These are phyloP conservation scores for Babylonia areolata DNA, from an alignment of 1,140 invertebrate genomes.

Conservation along the genomic window DNA sequence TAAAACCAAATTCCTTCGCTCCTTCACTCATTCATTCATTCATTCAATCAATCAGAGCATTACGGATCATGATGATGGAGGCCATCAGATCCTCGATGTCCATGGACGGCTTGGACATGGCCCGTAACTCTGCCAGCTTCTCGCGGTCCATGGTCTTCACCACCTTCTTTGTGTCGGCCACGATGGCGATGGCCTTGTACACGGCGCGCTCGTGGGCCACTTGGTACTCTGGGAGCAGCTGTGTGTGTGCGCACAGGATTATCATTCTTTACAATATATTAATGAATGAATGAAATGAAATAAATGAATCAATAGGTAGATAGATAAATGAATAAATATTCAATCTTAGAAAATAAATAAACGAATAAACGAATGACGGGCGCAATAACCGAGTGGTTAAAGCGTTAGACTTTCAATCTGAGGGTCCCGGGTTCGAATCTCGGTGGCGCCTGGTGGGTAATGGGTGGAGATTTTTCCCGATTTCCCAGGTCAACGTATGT, in stretches of 20 bases:
- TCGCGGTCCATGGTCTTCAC: slow-evolving; percentile 74
- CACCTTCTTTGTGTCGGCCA: slow-evolving; percentile 75
- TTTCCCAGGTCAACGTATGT: too few relatives aligned
- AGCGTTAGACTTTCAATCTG: too few relatives aligned
- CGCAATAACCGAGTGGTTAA: too few relatives aligned
- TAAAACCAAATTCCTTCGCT: too few relatives aligned
- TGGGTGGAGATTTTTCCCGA: too few relatives aligned
- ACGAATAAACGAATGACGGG: too few relatives aligned
- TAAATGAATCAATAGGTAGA: too few relatives aligned
- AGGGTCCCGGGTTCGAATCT: too few relatives aligned
- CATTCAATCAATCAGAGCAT: too few relatives aligned
- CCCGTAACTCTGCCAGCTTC: slow-evolving; percentile 69
- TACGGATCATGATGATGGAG: slow-evolving; percentile 75
- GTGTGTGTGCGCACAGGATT: slow-evolving; percentile 12
- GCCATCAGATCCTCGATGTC: slow-evolving; percentile 75
- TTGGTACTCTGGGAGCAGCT: slow-evolving; percentile 75
- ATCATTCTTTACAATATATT: too few relatives aligned
- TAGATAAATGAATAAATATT: not conserved
- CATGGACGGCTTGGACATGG: slow-evolving; percentile 73
- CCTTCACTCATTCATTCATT: too few relatives aligned
- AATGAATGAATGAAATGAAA: not conserved
- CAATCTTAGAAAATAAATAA: not conserved
- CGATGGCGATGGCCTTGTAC: slow-evolving; percentile 75
- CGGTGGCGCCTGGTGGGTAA: too few relatives aligned
- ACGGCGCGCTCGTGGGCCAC: slow-evolving; percentile 75